Conservation (phyloP, 2,888 invertebrate genomes). For the Heliconius erato region DNA sequence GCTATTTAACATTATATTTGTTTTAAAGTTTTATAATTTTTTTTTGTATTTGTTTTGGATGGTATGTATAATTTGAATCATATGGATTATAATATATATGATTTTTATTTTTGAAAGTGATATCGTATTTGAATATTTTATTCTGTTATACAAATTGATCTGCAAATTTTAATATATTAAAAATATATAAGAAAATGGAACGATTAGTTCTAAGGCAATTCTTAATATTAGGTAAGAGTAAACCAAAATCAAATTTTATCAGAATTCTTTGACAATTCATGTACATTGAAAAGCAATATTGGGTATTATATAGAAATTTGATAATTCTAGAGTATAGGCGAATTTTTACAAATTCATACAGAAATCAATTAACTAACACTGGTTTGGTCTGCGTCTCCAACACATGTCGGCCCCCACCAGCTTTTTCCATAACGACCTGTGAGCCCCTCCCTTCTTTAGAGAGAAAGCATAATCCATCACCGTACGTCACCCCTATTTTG, state of each 20-base stretch:
- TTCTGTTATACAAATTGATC: background rate
- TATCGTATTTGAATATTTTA: background rate
- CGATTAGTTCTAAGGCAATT: background rate
- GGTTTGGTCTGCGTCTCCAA: conserved; percentile 86
- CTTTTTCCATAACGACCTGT: conserved; percentile 87
- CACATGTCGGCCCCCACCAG: conserved; percentile 87
- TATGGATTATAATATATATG: background rate
- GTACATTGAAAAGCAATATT: background rate
- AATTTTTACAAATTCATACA: conserved; percentile 60
- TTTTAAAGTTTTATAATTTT: background rate
- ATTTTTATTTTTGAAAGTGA: background rate
- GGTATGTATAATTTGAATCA: background rate
- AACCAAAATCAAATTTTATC: background rate
- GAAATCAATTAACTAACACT: conserved; percentile 83
- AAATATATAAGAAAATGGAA: background rate
- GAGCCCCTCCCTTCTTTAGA: conserved; percentile 87
- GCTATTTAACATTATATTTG: conserved; percentile 18
- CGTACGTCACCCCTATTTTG: conserved; percentile 87
- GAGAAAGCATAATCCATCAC: conserved; percentile 88
- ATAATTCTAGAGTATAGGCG: conserved; percentile 54
- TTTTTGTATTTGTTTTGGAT: background rate
- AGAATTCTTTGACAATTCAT: background rate
- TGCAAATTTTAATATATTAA: background rate
- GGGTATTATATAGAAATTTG: background rate
- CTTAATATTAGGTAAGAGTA: background rate